Evolutionary conservation across 2,797 vertebrate genomes (phyloP).

Genomic region (Fratercula arctica): DNA sequence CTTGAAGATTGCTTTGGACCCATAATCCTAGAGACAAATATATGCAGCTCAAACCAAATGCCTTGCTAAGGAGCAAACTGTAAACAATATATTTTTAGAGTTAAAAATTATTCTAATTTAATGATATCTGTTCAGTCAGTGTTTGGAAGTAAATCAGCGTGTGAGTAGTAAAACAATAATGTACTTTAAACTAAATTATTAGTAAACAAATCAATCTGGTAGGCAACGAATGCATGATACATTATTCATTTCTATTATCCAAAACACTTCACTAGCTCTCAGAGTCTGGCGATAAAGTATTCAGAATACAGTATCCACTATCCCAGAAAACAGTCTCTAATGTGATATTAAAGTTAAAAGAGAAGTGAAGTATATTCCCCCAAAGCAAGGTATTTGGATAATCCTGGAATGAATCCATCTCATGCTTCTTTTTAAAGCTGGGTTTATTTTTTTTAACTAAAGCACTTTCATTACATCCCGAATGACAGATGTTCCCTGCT

Average conservation of each 20-base stretch:
- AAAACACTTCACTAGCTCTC: slow-evolving; percentile 52
- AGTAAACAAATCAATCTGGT: slow-evolving; percentile 71
- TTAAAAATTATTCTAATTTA: slow-evolving; percentile 57
- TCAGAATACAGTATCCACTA: slow-evolving; percentile 43
- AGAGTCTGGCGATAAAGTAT: slow-evolving; percentile 56
- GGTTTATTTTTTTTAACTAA: slow-evolving; percentile 8
- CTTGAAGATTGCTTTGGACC: not conserved
- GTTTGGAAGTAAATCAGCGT: slow-evolving; percentile 64
- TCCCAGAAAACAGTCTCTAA: slow-evolving; percentile 62
- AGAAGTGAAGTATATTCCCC: slow-evolving; percentile 64
- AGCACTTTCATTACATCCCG: not conserved
- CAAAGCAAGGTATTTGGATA: slow-evolving; percentile 64
- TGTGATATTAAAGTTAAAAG: slow-evolving; percentile 71
- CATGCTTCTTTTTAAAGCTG: slow-evolving; percentile 36
- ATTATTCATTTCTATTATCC: slow-evolving; percentile 72
- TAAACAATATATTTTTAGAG: slow-evolving; percentile 51
- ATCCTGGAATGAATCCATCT: slow-evolving; percentile 63
- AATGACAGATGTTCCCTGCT: slow-evolving; percentile 1
- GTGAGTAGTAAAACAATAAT: slow-evolving; percentile 68
- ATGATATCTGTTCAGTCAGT: slow-evolving; percentile 47
- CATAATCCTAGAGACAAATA: not conserved
- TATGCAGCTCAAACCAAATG: not conserved
- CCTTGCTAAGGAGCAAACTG: slow-evolving; percentile 8
- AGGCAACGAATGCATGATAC: slow-evolving; percentile 50
- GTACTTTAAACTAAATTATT: slow-evolving; percentile 70